Percentiles rank a stretch among this genome's conserved stretches.
These are phyloP conservation scores for Trichogramma evanescens DNA, from an alignment of 2,888 invertebrate genomes.

Conservation along the genomic window DNA sequence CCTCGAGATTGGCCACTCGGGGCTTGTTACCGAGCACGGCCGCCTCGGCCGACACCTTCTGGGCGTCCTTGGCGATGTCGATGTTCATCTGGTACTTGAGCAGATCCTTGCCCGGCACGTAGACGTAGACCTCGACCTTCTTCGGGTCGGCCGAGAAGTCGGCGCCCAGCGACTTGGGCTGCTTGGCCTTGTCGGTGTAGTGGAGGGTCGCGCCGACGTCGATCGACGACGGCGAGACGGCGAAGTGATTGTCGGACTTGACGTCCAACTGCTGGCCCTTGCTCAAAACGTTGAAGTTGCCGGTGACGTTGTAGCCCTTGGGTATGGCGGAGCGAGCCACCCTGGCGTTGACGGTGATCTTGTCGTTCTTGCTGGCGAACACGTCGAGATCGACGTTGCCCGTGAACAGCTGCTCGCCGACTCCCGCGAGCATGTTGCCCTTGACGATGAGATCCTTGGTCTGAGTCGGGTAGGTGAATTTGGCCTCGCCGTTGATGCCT, in stretches of 20 bases:
- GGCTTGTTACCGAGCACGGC: constrained; percentile 53
- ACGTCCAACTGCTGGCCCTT: constrained; percentile 46
- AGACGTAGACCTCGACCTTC: constrained; percentile 32
- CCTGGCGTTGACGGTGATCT: constrained; percentile 47
- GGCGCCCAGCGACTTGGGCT: constrained; percentile 34
- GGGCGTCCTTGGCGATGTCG: constrained; percentile 49
- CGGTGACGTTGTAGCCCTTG: constrained; percentile 47
- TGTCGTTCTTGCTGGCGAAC: constrained; percentile 55
- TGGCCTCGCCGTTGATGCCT: constrained; percentile 53
- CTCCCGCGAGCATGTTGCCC: constrained; percentile 46
- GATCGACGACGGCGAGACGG: constrained; percentile 28
- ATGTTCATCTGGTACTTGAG: constrained; percentile 51
- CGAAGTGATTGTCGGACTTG: constrained; percentile 39
- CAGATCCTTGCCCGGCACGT: constrained; percentile 50
- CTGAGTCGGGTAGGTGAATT: constrained; percentile 63
- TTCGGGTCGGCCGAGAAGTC: constrained; percentile 27
- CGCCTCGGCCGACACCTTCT: constrained; percentile 51
- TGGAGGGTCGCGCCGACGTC: constrained; percentile 35
- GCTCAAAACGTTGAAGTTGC: constrained; percentile 47
- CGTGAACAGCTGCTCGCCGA: constrained; percentile 42
- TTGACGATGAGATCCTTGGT: constrained; percentile 52
- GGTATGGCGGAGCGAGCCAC: constrained; percentile 27
- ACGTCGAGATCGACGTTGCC: constrained; percentile 53
- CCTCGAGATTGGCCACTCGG: constrained; percentile 47
- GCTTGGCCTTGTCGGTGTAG: constrained; percentile 45